A percentile compares a stretch with the other conserved stretches of the same genome.
phyloP scores from a whole-genome alignment of 2,888 invertebrate species.

The Xylocampa areola region DNA sequence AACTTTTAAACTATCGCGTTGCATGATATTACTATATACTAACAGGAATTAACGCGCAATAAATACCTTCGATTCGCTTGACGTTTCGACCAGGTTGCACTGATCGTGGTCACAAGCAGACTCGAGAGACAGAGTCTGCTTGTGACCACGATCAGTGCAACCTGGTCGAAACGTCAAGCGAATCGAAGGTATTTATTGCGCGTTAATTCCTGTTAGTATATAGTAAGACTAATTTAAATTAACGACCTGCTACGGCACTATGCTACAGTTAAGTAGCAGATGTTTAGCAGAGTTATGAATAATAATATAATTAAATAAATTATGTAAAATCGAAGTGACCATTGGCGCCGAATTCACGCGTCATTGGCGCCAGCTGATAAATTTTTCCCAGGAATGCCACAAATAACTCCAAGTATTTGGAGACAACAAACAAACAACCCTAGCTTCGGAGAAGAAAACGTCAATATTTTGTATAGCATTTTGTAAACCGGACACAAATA shows the following conservation, averaged over 20 bases:
- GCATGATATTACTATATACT: too few relatives aligned
- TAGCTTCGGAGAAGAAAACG: constrained; percentile 63
- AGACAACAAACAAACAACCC: constrained; percentile 69
- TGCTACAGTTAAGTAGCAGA: constrained; percentile 44
- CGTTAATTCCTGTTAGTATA: too few relatives aligned
- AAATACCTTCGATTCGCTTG: too few relatives aligned
- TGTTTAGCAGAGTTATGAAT: constrained; percentile 29
- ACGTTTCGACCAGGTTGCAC: too few relatives aligned
- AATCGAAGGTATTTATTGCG: too few relatives aligned
- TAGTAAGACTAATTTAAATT: constrained; percentile 16
- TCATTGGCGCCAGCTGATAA: constrained; percentile 61
- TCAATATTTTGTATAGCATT: constrained; percentile 62
- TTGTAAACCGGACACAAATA: constrained; percentile 64
- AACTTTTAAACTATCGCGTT: too few relatives aligned
- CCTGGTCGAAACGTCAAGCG: too few relatives aligned
- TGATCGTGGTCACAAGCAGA: too few relatives aligned
- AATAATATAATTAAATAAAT: constrained; percentile 53
- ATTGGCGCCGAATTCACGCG: constrained; percentile 56
- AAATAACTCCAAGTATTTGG: constrained; percentile 60
- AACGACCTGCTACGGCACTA: neutral
- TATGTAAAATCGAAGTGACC: constrained; percentile 49
- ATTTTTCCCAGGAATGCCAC: constrained; percentile 70
- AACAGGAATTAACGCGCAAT: too few relatives aligned
- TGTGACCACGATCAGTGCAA: too few relatives aligned
- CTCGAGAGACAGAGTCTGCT: too few relatives aligned